These are phyloP conservation scores for Drosophila sucinea DNA, from an alignment of 1,140 invertebrate genomes.

Conservation along the genomic window DNA sequence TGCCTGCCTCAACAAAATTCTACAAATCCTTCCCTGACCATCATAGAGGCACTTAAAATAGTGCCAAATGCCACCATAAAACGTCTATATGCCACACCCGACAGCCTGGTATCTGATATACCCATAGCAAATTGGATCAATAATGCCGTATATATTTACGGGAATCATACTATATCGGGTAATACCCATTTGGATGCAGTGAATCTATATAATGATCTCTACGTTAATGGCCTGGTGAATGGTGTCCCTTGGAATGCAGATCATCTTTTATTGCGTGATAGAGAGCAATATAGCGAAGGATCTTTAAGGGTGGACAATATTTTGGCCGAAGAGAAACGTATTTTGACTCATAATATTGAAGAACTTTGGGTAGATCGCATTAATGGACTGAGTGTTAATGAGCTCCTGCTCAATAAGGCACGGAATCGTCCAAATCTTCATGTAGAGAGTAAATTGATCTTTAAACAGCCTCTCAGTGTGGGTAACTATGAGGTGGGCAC, in stretches of 20 bases:
- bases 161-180: conserved; percentile 71
- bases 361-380: conserved; percentile 66
- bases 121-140: conserved; percentile 82
- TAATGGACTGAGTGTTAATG: conserved; percentile 57
- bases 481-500: conserved; percentile 49
- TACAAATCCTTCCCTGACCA: conserved; percentile 9
- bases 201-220: conserved; percentile 70
- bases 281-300: conserved; percentile 51
- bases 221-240: conserved; percentile 64
- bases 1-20: conserved; percentile 22
- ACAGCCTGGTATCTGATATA: conserved; percentile 79
- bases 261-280: conserved; percentile 56
- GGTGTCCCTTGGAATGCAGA: conserved; percentile 49
- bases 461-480: conserved; percentile 61
- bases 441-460: conserved; percentile 60
- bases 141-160: conserved; percentile 72
- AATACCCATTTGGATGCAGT: conserved; percentile 53
- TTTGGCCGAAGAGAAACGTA: conserved; percentile 40
- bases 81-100: conserved; percentile 58
- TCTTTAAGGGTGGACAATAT: conserved; percentile 61
- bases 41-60: conserved; percentile 62
- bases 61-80: conserved; percentile 62
- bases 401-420: conserved; percentile 62
- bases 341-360: conserved; percentile 66
- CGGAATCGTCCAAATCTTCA: conserved; percentile 60